Evolutionary conservation across 1,140 invertebrate species (phyloP), one percentile per base, ranked within the genome.

Genomic region (Heliothis subflexa): DNA sequence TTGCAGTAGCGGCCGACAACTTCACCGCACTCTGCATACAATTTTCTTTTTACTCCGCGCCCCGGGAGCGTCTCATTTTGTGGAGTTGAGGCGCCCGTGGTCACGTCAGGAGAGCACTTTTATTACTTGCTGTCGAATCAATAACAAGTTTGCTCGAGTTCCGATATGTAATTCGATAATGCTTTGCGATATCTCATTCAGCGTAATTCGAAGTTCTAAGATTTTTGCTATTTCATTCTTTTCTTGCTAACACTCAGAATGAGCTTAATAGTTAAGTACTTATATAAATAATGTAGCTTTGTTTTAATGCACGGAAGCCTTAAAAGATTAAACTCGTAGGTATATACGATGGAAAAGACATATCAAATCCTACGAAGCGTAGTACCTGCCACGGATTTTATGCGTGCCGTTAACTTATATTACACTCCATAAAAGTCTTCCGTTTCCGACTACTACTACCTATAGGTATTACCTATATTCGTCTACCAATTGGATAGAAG

Each of bases 371-470:
- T 70, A 49, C 72, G 61, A 71, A 61, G 64, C 79, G 71, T 81
- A 73, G 70, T 78, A 81, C 79, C 82, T 83, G 82, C 79, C 78
- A 79, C 80, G 82, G 81, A 86, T 86, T 89, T 90, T 87, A 90
- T 88, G 80, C 80, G 83, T 72, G 79, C 82, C 87, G 78, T 89
- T 87, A 89, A 88, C 80, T 87, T 89, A 88, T 90, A 90, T 88
- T 86, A 81, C 85, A 71, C 79, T 80, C 87, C 83, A 88, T 89
- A 90, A 89, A 90, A 88, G 68, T 81, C 70, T 83, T 83, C 81
- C 81, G 81, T 87, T 87, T 87, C 76, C 68, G 83, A 81, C 83
- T 81, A 81, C 81, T 83, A 83, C 85, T 33, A 81, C 77, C 72
- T 77, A 47, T 83, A 78, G 81, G 78, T 86, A 40, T 40, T 40